Evolutionary conservation across 2,797 vertebrate genomes (phyloP).

Genomic region (Poeciliopsis paucimaculata): DNA sequence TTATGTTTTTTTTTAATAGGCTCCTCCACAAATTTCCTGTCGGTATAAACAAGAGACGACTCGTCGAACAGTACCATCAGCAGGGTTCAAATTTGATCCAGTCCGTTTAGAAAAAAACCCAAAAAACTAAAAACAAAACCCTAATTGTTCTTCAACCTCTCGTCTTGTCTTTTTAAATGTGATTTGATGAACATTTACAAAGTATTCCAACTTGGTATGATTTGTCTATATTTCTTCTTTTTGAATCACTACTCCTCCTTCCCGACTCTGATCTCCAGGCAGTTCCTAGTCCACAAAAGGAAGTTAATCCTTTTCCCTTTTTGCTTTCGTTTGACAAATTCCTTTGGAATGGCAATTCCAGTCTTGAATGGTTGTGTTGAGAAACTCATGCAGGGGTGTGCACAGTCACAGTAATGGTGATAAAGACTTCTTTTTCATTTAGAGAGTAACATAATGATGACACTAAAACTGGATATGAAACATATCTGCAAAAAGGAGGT

Average conservation of each 20-base stretch:
- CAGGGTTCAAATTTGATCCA: conserved; percentile 78
- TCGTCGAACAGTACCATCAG: conserved; percentile 81
- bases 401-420: conserved; percentile 96
- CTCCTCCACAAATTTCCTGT: conserved; percentile 75
- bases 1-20: conserved; percentile 62
- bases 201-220: conserved; percentile 77
- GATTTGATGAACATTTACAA: conserved; percentile 84
- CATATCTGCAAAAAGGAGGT: conserved; percentile 95
- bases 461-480: conserved; percentile 99
- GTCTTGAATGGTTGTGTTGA: conserved; percentile 93
- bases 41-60: conserved; percentile 79
- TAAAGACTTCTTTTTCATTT: conserved; percentile 89
- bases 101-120: conserved; percentile 76
- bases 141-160: conserved; percentile 75
- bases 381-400: conserved; percentile 98
- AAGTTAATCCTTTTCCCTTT: conserved; percentile 71
- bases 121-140: conserved; percentile 57
- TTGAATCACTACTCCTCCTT: conserved; percentile 69
- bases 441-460: conserved; percentile 93
- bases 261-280: conserved; percentile 75
- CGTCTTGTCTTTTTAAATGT: conserved; percentile 77
- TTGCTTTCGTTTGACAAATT: conserved; percentile 79
- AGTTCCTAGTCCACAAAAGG: conserved; percentile 73
- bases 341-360: conserved; percentile 87
- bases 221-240: conserved; percentile 73